A percentile compares a stretch with the other conserved stretches of the same genome.
These are phyloP conservation scores for Cosmia pyralina DNA, from an alignment of 2,888 invertebrate genomes.

Conservation along the genomic window DNA sequence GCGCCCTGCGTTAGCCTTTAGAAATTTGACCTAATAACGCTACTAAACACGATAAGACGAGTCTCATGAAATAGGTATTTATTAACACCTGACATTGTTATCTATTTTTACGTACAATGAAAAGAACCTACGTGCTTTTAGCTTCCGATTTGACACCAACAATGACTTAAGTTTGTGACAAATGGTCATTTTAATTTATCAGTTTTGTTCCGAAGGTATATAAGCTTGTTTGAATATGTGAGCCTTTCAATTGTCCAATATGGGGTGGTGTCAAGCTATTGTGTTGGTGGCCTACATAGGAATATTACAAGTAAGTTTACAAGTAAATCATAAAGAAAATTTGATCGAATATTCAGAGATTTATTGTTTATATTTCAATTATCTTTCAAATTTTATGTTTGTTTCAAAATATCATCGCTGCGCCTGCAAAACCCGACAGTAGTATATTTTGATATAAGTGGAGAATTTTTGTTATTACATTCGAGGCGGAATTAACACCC, in stretches of 20 bases:
- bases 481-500: too few species aligned
- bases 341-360: not conserved
- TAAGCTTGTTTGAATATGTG: conserved; percentile 63
- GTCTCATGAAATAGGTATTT: conserved; percentile 25
- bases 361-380: not conserved
- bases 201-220: conserved; percentile 70
- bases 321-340: conserved; percentile 70
- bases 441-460: too few species aligned
- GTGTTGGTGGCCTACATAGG: conserved; percentile 69
- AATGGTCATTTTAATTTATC: conserved; percentile 72
- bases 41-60: conserved; percentile 32
- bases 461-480: too few species aligned
- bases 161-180: conserved; percentile 69
- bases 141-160: conserved; percentile 54
- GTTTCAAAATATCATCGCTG: too few species aligned
- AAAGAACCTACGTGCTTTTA: conserved; percentile 71
- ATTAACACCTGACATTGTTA: conserved; percentile 64
- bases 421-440: too few species aligned
- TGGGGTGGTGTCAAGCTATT: conserved; percentile 72
- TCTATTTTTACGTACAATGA: conserved; percentile 43
- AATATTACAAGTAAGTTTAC: conserved; percentile 80
- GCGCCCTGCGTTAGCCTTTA: too few species aligned
- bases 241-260: conserved; percentile 65
- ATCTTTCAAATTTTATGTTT: not conserved
- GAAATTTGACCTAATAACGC: conserved; percentile 32